Base-by-base conservation (phyloP, 2,113 vertebrate genomes). In the Aleadryas rufinucha region DNA sequence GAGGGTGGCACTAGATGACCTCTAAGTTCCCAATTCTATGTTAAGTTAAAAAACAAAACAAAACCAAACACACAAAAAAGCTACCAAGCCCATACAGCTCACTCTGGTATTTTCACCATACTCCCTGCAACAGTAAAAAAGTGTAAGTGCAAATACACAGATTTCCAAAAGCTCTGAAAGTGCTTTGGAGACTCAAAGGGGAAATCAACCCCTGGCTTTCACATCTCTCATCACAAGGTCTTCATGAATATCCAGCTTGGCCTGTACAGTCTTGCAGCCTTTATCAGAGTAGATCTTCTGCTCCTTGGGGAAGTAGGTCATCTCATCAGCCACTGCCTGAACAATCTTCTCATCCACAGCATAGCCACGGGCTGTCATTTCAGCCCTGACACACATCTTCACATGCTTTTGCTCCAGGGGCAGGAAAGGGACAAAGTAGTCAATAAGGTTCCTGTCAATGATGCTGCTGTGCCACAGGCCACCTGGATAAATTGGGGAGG, bases 351-450 rank as follows among this genome's bases (percentile, higher is more conserved):
- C 76, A 17, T 99, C 45, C 0, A 98, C 45, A 3, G 5, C 0
- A 0, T 78, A 33, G 13, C 97, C 97, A 2, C 97, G 98, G 88
- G 97, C 97, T 28, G 7, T 50, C 98, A 99, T 98, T 92, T 99
- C 99, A 0, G 98, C 98, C 92, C 98, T 71, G 53, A 98, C 91
- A 0, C 99, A 99, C 98, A 98, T 98, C 80, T 99, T 97, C 39
- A 99, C 98, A 0, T 99, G 99, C 42, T 44, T 94, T 93, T 98
- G 98, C 95, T 99, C 99, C 98, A 99, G 96, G 16, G 99, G 99
- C 72, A 99, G 98, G 75, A 99, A 99, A 9, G 99, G 99, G n/a
- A 99, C 93, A 7, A 99, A 99, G 97, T 98, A 99, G 93, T 99
- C 99, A 50, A 99, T 98, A 93, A 99, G 98, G 97, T 99, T 98